Base-by-base conservation (phyloP, 2,888 invertebrate species). In the Tachina fera region DNA sequence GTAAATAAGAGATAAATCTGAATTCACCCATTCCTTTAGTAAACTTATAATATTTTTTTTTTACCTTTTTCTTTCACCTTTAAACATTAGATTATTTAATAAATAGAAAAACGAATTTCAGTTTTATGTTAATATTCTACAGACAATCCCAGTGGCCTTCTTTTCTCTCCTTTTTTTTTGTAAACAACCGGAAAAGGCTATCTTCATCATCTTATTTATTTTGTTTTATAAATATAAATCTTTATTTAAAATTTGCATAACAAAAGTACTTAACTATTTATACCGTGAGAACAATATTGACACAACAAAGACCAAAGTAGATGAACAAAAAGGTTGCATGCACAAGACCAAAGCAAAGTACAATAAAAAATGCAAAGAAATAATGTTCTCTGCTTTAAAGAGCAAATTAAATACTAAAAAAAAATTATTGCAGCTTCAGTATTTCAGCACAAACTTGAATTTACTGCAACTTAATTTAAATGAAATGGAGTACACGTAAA, bases 201-300 rank as follows among this genome's bases (percentile, higher is more conserved):
- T 43, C 43, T 14, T n/a, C 3, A 13, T 5, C 1, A 9, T 47
- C 10, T 60, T 70, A n/a, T 31, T 31, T 9, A 1, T 43, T 13
- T 49, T 53, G 10, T 8, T 53, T 5, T 53, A 1, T 61, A 13
- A 43, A 16, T 31, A 56, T 47, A 79, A 56, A 71, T 71, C 71
- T 79, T 63, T 19, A 63, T 71, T 71, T 63, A 63, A 71, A 90
- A 90, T 90, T 90, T 90, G 88, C 89, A 90, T 88, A 47, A 77
- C 80, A 86, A 75, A 84, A 16, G 75, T 47, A 11, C 58, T 77
- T 43, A 84, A 84, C 43, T 4, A 11, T 11, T 45, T 45, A 79
- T 79, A 31, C 14, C 56, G 51, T 51, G 61, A 61, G 10, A 68
- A 77, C 22, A 68, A 63, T 14, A 80, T 67, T 67, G 67, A 22